Conservation (phyloP, 2,797 vertebrate genomes). For the Semotilus atromaculatus region DNA sequence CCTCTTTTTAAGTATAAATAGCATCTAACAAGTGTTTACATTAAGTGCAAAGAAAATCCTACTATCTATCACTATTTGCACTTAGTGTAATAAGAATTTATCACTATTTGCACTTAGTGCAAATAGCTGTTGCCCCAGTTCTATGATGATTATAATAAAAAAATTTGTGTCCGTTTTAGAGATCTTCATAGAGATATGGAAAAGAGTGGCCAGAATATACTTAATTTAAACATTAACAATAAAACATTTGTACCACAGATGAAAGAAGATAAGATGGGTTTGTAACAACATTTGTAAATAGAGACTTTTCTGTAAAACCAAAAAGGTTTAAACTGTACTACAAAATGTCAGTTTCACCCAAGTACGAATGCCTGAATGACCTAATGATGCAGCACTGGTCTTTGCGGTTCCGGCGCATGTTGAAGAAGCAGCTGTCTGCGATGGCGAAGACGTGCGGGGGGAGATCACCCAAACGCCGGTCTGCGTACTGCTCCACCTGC, state of each 20-base stretch:
- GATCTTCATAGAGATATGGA: not conserved
- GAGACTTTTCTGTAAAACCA: not conserved
- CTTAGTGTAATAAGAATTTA: no score
- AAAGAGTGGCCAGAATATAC: not conserved
- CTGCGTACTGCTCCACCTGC: slow-evolving; percentile 87
- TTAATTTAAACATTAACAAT: no score
- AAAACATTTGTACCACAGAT: not conserved
- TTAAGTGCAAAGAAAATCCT: no score
- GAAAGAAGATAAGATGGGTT: not conserved
- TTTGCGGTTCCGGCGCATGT: slow-evolving; percentile 87
- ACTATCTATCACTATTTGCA: no score
- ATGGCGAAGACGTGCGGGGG: slow-evolving; percentile 94
- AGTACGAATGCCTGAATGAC: slow-evolving; percentile 67
- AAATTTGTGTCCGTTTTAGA: not conserved
- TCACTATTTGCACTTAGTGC: no score
- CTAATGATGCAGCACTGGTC: slow-evolving; percentile 97
- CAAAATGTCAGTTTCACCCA: not conserved
- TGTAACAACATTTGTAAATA: not conserved
- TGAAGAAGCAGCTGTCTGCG: slow-evolving; percentile 95
- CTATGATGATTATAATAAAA: not conserved
- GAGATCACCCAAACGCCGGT: slow-evolving; percentile 87
- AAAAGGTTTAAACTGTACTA: not conserved
- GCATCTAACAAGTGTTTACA: not conserved
- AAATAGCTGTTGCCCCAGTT: no score
- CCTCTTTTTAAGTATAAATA: not conserved